Conservation (phyloP, 2,888 invertebrate species). For the Athetis lepigone region DNA sequence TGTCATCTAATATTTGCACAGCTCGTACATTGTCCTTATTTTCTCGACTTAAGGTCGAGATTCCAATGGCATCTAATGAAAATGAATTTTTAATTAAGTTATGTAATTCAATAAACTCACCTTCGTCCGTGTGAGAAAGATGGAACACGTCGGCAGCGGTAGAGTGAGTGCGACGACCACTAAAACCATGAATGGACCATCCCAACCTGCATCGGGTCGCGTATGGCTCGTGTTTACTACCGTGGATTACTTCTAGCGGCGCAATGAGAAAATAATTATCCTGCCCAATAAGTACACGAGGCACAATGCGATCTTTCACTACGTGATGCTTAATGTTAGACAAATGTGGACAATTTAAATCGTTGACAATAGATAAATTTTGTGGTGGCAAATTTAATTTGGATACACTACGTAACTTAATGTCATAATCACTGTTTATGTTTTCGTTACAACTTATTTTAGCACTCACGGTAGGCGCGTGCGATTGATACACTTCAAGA, state of each 20-base stretch:
- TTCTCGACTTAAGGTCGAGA: slow-evolving; percentile 2
- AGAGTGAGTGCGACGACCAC: neutral
- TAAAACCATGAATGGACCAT: neutral
- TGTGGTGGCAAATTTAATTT: too few relatives aligned
- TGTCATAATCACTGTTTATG: too few relatives aligned
- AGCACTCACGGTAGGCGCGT: too few relatives aligned
- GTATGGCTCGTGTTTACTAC: neutral
- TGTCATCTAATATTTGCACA: neutral
- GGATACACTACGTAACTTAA: too few relatives aligned
- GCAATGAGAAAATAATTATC: neutral
- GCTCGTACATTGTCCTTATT: slow-evolving; percentile 1
- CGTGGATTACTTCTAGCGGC: neutral
- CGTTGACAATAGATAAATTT: too few relatives aligned
- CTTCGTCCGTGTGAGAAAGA: neutral
- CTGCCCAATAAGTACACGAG: neutral
- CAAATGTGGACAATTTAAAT: too few relatives aligned
- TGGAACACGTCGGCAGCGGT: slow-evolving; percentile 7
- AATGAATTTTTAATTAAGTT: slow-evolving; percentile 2
- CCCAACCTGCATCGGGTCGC: neutral
- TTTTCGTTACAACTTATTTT: too few relatives aligned
- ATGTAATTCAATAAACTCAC: neutral
- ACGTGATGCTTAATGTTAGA: too few relatives aligned
- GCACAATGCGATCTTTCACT: too few relatives aligned
- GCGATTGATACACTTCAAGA: too few relatives aligned
- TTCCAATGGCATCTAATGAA: neutral